phyloP scores from a whole-genome alignment of 2,113 vertebrate species.

The Oostethus manadensis region DNA sequence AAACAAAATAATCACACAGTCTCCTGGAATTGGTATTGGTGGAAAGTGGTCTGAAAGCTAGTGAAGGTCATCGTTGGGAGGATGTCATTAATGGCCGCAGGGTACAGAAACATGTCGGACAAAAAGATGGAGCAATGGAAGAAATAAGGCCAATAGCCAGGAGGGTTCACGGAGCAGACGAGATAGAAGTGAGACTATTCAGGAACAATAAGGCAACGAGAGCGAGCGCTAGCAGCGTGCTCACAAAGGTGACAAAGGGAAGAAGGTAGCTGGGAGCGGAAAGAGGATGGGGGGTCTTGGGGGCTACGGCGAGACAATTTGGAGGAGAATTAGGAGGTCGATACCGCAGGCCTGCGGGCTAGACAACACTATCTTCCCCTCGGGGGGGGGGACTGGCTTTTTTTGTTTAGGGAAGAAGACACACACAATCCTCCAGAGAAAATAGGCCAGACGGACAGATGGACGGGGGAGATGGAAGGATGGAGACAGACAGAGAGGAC shows the following conservation, averaged over 20 bases:
- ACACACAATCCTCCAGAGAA: constrained; percentile 55
- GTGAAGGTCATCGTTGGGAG: constrained; percentile 8
- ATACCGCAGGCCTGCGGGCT: constrained; percentile 54
- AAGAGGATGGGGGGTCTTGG: constrained; percentile 34
- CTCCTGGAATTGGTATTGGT: neutral
- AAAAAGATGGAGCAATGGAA: constrained; percentile 16
- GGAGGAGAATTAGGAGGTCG: constrained; percentile 29
- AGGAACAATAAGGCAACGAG: constrained; percentile 20
- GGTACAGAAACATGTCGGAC: constrained; percentile 19
- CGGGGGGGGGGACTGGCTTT: constrained; percentile 32
- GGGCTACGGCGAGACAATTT: constrained; percentile 34
- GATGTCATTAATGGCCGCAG: constrained; percentile 10
- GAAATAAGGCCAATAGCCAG: constrained; percentile 38
- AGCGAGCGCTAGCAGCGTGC: constrained; percentile 22
- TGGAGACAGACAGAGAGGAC: constrained; percentile 12
- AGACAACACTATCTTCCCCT: constrained; percentile 70
- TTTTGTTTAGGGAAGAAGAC: constrained; percentile 64
- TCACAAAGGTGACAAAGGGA: constrained; percentile 25
- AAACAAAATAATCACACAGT: neutral
- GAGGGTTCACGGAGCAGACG: constrained; percentile 32
- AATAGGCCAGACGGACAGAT: constrained; percentile 58
- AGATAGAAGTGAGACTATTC: constrained; percentile 40
- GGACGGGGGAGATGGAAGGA: constrained; percentile 29
- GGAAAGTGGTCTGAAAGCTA: neutral
- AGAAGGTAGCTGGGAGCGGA: constrained; percentile 6